Evolutionary conservation across 2,888 invertebrate genomes (phyloP).

Genomic region (Idaea biselata): DNA sequence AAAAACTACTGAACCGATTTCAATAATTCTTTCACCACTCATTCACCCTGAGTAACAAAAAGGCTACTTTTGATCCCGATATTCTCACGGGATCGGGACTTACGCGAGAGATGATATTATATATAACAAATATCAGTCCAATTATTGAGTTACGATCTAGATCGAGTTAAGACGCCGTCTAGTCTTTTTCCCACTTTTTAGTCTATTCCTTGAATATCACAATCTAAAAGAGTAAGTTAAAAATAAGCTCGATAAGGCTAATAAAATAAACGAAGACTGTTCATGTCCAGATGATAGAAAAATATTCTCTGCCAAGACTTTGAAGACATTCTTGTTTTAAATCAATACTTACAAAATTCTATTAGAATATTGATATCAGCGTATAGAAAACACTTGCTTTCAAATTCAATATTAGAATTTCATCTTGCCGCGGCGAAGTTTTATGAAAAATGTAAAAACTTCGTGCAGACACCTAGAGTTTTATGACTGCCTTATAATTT

Average conservation of each 20-base stretch:
- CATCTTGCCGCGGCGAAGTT: constrained; percentile 69
- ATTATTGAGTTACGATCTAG: no score
- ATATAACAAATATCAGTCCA: no score
- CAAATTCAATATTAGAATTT: constrained; percentile 79
- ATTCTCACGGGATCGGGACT: no score
- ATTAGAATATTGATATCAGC: constrained; percentile 18
- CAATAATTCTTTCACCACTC: no score
- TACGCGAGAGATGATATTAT: no score
- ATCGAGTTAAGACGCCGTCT: no score
- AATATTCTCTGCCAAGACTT: background rate
- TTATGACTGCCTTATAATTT: constrained; percentile 77
- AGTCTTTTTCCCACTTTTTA: background rate
- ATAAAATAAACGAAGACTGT: background rate
- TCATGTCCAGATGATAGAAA: background rate
- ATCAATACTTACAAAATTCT: constrained; percentile 2
- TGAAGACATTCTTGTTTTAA: background rate
- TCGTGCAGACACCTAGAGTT: constrained; percentile 74
- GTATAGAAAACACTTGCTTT: constrained; percentile 62
- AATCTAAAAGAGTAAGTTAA: background rate
- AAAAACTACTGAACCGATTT: no score
- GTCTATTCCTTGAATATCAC: background rate
- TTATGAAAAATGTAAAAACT: constrained; percentile 80
- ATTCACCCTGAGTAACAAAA: no score
- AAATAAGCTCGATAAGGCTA: background rate
- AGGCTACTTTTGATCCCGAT: no score